phyloP scores from a whole-genome alignment of 2,888 invertebrate genomes.

The Kryphioiulus occultus region DNA sequence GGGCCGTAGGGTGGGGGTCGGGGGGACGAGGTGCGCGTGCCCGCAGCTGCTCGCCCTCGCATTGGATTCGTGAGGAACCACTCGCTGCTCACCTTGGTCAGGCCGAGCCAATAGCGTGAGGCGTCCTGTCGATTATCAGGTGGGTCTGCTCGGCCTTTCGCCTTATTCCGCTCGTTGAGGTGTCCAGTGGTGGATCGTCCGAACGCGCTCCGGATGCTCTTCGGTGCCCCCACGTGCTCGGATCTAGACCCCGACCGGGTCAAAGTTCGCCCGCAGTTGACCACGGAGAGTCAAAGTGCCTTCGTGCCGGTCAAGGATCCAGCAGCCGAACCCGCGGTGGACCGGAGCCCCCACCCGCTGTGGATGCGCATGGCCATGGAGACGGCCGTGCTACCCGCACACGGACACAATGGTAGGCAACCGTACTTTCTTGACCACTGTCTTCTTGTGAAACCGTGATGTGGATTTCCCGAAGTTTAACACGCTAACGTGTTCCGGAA shows the following conservation, averaged over 20 bases:
- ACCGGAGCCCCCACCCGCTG: conserved; percentile 27
- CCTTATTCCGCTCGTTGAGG: not conserved
- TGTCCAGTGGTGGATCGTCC: not conserved
- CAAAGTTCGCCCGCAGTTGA: conserved; percentile 35
- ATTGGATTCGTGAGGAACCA: conserved; percentile 38
- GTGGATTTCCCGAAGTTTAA: too few relatives aligned
- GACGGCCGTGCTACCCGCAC: conserved; percentile 46
- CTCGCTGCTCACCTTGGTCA: conserved; percentile 43
- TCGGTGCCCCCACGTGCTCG: not conserved
- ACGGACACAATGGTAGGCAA: conserved; percentile 43
- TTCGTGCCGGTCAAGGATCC: conserved; percentile 45
- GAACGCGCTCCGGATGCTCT: not conserved
- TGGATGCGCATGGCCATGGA: conserved; percentile 48
- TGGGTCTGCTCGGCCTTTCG: not conserved
- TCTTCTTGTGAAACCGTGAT: too few relatives aligned
- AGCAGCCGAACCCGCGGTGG: conserved; percentile 18
- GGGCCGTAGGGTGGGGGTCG: not conserved
- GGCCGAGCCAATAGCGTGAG: conserved; percentile 39
- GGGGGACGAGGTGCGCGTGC: conserved; percentile 23
- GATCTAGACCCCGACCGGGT: conserved; percentile 9
- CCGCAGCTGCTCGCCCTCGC: conserved; percentile 39
- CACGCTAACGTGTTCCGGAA: too few relatives aligned
- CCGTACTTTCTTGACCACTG: not conserved
- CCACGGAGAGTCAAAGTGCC: conserved; percentile 44
- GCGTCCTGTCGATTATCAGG: conserved; percentile 33